Evolutionary conservation across 2,113 vertebrate genomes (phyloP), one percentile per base, ranked within the genome.

Genomic region (Gymnocephalus cernua): DNA sequence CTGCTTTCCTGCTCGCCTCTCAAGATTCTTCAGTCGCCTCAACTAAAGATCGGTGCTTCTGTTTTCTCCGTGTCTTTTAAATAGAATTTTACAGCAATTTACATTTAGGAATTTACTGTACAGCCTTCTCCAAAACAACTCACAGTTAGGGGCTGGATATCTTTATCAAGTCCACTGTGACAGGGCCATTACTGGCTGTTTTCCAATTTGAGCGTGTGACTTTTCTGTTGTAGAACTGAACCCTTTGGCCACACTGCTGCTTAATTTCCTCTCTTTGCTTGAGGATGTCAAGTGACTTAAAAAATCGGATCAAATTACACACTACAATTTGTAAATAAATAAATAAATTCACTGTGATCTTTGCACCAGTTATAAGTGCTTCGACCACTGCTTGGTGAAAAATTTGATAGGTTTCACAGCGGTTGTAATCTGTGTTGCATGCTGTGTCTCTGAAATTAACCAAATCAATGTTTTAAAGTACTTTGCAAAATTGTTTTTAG

Each of bases 401-500:
- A 56, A 74, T 10, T 4, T 61, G 38, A 63, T 38, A 45, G 19
- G 16, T 74, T 58, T 53, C 51, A 53, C 21, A 25, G 58, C 25
- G 15, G 38, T 32, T 76, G 8, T 45, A 53, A 56, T 61, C 6
- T 27, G 6, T 15, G 23, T 79, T 59, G n/a, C 56, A 41, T 25
- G 38, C 32, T 18, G 9, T 47, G 4, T 59, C 41, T 66, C 29
- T 32, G 72, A 67, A 80, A 72, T 81, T 3, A 79, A 72, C 74
- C 58, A 59, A 76, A 86, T 90, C 67, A 62, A 62, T 66, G 67
- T 61, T 72, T 77, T 38, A 25, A 77, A 70, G 29, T 71, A 77
- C 38, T 86, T 81, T 29, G 54, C 15, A 66, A 77, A 79, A 82
- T 69, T 68, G 48, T 72, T 70, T 79, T 74, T 15, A n/a, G 38